Base-by-base conservation (phyloP, 2,113 vertebrate genomes). In the Neodon shergylaensis region DNA sequence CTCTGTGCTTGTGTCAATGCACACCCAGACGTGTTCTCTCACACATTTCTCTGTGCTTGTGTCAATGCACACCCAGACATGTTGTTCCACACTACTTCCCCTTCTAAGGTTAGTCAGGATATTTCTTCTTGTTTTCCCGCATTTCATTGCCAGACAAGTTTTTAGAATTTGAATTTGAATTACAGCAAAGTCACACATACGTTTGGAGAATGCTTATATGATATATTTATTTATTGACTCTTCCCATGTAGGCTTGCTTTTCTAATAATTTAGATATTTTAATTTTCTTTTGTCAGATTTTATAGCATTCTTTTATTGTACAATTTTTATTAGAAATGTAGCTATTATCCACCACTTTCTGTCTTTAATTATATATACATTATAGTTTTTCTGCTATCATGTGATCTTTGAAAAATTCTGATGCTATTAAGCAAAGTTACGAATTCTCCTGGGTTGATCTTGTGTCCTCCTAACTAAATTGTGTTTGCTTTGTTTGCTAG, bases 401-500 rank as follows among this genome's bases (percentile, higher is more conserved):
- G 16, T 4, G 47, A 91, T 77, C 16, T 82, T 95, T 94, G 58
- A 66, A 39, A 44, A 10, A 52, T 92, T 82, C 16, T 92, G 44
- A 79, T 79, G 74, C 5, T 68, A 44, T 81, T 94, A n/a, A 49
- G 11, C 82, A 82, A 89, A 49, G 9, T 19, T 39, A 22, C 33
- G 21, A 63, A 88, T 92, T 93, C 17, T 94, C 58, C 13, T 79
- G 28, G 68, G 10, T 88, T 92, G 66, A 39, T 76, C 13, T 88
- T 47, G 13, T 52, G 66, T 77, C 6, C 22, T 47, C 52, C 21
- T 83, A 88, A 85, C 7, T 81, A 47, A 94, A 77, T 1, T 17
- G 28, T 91, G 4, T 90, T 85, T 68, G 11, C 92, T 95, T 26
- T 58, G 4, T 91, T 95, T 89, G 87, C 52, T 83, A 95, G n/a